Base-by-base conservation (phyloP, 1,140 invertebrate genomes). In the Drosophila setifemur region DNA sequence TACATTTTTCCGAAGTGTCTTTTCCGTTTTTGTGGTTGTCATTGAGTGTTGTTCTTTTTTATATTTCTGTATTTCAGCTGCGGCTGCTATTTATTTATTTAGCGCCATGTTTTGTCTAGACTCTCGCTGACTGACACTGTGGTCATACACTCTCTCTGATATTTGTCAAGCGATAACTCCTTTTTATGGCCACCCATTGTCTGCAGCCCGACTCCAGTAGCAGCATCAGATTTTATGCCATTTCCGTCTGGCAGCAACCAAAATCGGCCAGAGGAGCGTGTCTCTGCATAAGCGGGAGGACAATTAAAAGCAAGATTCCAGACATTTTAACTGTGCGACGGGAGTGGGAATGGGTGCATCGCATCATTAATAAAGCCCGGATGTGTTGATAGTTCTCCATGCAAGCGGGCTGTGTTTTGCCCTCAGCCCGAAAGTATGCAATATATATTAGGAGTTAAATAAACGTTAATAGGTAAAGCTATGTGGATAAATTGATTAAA, bases 81-180 rank as follows among this genome's bases (percentile, higher is more conserved):
- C 11, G 25, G 42, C 66, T 45, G 64, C 64, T 74, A 86, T 85
- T 85, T 85, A 86, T 85, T 85, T 85, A 85, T 86, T 85, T 85
- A 85, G 78, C 73, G 81, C 79, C 79, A 79, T 85, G 79, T 86
- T 85, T 86, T 85, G 79, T 85, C 79, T 85, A 85, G 81, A 85
- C 79, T 26, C 43, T 29, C 16, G 23, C 44, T 63, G 68, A 76
- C 72, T 77, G 78, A 63, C 64, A 66, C 21, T 50, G 44, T 11
- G 35, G 42, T 7, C 26, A 16, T 12, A 35, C 29, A 48, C 37
- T 29, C 60, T 49, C 60, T 35, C 31, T 57, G 81, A 86, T 85
- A 85, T 81, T 74, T 81, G 72, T 57, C 60, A 48, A 67, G 75
- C 71, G 76, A 81, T 86, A 86, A 79, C 81, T 85, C 81, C 60